Base-by-base conservation (phyloP, 2,797 vertebrate genomes). In the Danio choprae region DNA sequence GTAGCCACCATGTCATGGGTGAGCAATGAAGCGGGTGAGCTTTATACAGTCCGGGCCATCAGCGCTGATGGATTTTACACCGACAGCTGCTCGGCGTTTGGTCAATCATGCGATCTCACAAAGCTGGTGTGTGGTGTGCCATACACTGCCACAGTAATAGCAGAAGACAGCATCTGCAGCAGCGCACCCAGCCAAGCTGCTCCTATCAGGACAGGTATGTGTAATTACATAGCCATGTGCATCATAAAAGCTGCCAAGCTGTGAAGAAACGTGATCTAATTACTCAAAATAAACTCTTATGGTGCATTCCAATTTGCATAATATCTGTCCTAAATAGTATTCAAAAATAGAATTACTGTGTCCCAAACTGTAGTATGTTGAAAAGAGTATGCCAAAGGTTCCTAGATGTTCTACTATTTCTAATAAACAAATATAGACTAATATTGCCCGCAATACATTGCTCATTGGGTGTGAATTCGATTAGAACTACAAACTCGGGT, bases 1-100 rank as follows among this genome's bases (percentile, higher is more conserved):
- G 80, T 90, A 59, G 93, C 89, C 16, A 88, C 79, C n/a, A 83
- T 94, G 86, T 84, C 83, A 0, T 95, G 94, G 94, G 77, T 77
- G 76, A 20, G 8, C 73, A 92, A 87, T 43, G 58, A 2, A 0
- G 90, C 87, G 2, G 92, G 92, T 7, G 89, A 91, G 68, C 43
- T 88, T 13, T 95, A 93, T 86, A 50, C 1, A 0, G 93, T 94
- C 60, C 81, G 18, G 6, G 93, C 94, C 0, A 60, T 83, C 41
- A 81, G 81, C 4, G 1, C 50, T 0, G 85, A 89, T 0, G 89
- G 90, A 12, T 82, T 36, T 4, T 10, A 91, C 5, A 2, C 44
- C 8, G 82, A 89, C 16, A 75, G 68, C 81, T 94, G 92, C 81
- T 59, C 5, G 0, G 83, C 87, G 22, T 46, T 29, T 2, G 59